phyloP scores from a whole-genome alignment of 2,888 invertebrate species.

The Apodemia mormo region DNA sequence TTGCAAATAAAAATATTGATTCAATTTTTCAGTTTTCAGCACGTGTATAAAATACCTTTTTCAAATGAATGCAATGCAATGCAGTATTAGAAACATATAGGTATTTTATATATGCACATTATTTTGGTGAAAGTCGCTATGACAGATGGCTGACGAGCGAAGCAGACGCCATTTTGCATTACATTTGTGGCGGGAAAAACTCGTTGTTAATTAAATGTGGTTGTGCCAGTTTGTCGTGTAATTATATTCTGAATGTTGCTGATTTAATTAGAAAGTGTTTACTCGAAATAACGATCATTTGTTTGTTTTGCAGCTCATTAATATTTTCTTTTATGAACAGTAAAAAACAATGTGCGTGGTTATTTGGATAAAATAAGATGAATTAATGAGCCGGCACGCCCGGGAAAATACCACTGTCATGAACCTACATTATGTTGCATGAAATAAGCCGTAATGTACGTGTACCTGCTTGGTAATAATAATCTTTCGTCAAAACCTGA shows the following conservation, averaged over 20 bases:
- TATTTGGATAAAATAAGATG: neutral
- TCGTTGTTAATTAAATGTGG: constrained; percentile 12
- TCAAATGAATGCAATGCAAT: neutral
- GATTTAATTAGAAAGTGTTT: constrained; percentile 8
- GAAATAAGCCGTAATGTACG: no score
- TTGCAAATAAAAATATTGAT: no score
- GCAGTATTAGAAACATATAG: neutral
- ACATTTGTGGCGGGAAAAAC: constrained; percentile 11
- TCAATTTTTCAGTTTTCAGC: no score
- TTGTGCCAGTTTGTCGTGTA: constrained; percentile 1
- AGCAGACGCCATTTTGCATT: constrained; percentile 45
- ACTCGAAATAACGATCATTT: neutral
- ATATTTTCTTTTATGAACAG: neutral
- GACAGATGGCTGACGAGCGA: constrained; percentile 61
- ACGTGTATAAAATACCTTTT: no score
- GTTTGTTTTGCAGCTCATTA: constrained; percentile 11
- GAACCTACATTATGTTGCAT: no score
- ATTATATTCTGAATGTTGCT: neutral
- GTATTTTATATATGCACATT: neutral
- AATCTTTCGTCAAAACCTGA: no score
- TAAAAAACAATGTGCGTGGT: neutral
- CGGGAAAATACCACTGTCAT: no score
- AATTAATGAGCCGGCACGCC: neutral
- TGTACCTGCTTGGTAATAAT: no score
- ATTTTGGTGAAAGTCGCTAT: constrained; percentile 54